Evolutionary conservation across 2,113 vertebrate genomes (phyloP).

Genomic region (Cricetomys ansorgei): DNA sequence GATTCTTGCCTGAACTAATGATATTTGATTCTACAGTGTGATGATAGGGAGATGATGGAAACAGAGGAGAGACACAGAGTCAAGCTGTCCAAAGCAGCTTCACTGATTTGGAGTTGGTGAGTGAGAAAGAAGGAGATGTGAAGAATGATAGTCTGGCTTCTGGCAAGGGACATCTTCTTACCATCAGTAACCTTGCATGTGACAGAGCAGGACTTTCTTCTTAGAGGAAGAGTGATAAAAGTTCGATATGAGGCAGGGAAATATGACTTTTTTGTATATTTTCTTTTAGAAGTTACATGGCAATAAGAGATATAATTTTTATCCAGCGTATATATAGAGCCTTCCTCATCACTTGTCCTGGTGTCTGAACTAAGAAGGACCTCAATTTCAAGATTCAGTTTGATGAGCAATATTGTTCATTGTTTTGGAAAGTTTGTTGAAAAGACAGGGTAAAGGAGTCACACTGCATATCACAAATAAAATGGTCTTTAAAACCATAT

Average conservation of each 20-base stretch:
- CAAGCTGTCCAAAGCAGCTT: not conserved
- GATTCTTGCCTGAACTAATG: not conserved
- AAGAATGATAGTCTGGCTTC: not conserved
- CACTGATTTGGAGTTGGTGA: not conserved
- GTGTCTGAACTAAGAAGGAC: not conserved
- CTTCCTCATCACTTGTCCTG: not conserved
- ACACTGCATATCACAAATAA: not conserved
- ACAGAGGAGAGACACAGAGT: not conserved
- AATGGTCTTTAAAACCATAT: not conserved
- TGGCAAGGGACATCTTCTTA: not conserved
- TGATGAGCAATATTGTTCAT: not conserved
- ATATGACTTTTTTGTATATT: not conserved
- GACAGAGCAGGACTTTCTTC: not conserved
- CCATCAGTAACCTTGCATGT: not conserved
- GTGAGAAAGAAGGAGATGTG: not conserved
- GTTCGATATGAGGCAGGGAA: not conserved
- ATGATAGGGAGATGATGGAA: too few relatives aligned
- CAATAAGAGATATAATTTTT: not conserved
- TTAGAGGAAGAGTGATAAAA: not conserved
- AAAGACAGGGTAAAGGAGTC: not conserved
- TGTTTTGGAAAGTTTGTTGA: not conserved
- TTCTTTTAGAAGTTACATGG: not conserved
- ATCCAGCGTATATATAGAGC: not conserved
- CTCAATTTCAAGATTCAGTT: not conserved
- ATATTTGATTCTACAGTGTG: not conserved